Conservation (phyloP, 2,113 vertebrate species). For the Hepsetus odoe region DNA sequence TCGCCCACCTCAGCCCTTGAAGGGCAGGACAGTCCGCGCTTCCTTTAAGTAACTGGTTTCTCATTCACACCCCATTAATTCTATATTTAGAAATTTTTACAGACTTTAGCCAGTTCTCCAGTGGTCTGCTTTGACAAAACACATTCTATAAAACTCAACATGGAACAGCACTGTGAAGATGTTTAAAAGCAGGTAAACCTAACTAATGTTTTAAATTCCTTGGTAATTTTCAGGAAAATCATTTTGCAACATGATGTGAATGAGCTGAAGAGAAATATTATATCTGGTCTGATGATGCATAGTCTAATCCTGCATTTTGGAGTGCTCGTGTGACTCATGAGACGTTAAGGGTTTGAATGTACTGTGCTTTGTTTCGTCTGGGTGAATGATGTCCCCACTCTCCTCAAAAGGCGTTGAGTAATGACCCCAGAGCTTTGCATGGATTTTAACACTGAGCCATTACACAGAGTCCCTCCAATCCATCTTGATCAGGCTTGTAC, state of each 20-base stretch:
- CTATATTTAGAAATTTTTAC: slow-evolving; percentile 9
- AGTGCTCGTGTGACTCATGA: slow-evolving; percentile 1
- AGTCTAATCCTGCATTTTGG: background rate
- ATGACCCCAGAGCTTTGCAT: slow-evolving; percentile 8
- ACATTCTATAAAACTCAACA: background rate
- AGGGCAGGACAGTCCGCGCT: slow-evolving; percentile 85
- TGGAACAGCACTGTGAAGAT: background rate
- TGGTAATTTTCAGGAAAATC: too few species aligned
- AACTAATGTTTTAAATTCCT: too few species aligned
- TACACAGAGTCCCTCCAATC: slow-evolving; percentile 51
- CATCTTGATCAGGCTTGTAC: slow-evolving; percentile 50
- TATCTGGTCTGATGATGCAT: background rate
- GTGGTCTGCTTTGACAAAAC: background rate
- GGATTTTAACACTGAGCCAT: slow-evolving; percentile 19
- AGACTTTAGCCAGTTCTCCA: background rate
- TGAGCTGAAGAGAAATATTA: too few species aligned
- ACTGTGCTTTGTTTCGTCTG: background rate
- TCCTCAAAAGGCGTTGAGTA: slow-evolving; percentile 27
- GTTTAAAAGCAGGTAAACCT: background rate
- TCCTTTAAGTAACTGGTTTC: slow-evolving; percentile 80
- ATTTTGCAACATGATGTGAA: too few species aligned
- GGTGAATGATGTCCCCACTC: background rate
- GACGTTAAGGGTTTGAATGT: background rate
- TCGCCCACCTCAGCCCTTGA: slow-evolving; percentile 91
- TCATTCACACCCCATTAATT: slow-evolving; percentile 39